Base-by-base conservation (phyloP, 2,113 vertebrate genomes). In the Chelonoidis abingdonii region DNA sequence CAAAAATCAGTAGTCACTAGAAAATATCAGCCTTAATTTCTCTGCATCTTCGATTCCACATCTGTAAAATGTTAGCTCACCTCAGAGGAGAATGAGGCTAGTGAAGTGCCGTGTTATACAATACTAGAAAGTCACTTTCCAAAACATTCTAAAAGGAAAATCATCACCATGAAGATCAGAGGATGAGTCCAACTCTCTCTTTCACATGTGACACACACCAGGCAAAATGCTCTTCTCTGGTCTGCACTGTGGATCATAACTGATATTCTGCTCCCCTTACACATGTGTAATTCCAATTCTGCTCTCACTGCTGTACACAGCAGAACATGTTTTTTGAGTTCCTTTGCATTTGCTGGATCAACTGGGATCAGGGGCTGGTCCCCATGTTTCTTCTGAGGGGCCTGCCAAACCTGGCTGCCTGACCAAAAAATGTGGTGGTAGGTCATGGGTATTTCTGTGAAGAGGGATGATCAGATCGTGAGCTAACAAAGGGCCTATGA, bases 201-300 rank as follows among this genome's bases (percentile, higher is more conserved):
- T 31, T 62, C 62, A 69, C 35, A 38, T 38, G 22, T 72, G 35
- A 72, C 9, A 4, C n/a, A 10, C 5, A 80, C 84, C 85, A 72
- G 54, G 79, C 89, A 93, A 96, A 69, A 72, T 85, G 79, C 88
- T 94, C 89, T 97, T 92, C 86, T 87, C 53, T 95, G 91, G 94
- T 94, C 86, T 81, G 86, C 86, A 47, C n/a, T 93, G 91, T 94
- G 93, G 89, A 84, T 90, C 89, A 87, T 29, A 92, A 47, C 59
- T 83, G 86, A 83, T 69, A 81, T 83, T 16, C 57, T 78, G 65
- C n/a, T 14, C 35, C 3, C 22, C 16, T 50, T 17, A 38, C 0
- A 1, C 6, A 78, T 44, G 93, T 38, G 93, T 22, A 69, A 86
- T 35, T 89, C 78, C 89, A 16, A 21, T 49, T 92, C 89, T 88